Percentiles rank a stretch among this genome's conserved stretches.
These are phyloP conservation scores for Lepidochitona cinerea DNA, from an alignment of 2,888 invertebrate genomes.

Conservation along the genomic window DNA sequence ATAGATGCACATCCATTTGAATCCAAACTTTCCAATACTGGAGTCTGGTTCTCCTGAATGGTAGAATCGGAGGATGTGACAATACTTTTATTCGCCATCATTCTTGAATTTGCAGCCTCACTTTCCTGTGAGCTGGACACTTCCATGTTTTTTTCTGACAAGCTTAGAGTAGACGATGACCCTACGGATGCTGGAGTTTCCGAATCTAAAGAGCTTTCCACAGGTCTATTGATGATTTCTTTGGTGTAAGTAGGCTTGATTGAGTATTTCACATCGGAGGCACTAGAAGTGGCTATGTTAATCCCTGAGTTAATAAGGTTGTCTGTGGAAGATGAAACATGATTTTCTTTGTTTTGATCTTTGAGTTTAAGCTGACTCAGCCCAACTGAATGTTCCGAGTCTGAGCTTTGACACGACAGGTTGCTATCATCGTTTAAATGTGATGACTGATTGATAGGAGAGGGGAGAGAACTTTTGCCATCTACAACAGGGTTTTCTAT, in stretches of 20 bases:
- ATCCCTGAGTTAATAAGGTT: not conserved
- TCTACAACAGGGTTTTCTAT: slow-evolving; percentile 3
- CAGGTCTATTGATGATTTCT: not conserved
- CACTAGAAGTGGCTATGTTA: not conserved
- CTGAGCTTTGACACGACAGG: slow-evolving; percentile 50
- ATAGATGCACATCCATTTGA: not conserved
- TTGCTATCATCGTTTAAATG: slow-evolving; percentile 58
- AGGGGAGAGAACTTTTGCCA: not conserved
- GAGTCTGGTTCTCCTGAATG: not conserved
- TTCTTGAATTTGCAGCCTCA: not conserved
- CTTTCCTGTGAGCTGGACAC: not conserved
- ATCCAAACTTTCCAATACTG: not conserved
- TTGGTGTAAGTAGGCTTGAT: not conserved
- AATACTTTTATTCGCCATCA: too few relatives aligned
- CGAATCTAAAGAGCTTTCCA: not conserved
- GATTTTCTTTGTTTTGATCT: not conserved
- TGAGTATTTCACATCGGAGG: not conserved
- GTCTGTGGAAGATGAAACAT: not conserved
- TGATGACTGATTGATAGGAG: not conserved
- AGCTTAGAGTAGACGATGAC: not conserved
- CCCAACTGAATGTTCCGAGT: slow-evolving; percentile 41
- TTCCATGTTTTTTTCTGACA: not conserved
- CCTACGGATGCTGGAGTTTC: not conserved
- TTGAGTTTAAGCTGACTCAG: not conserved
- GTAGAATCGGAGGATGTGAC: not conserved